Percentiles rank a stretch among this genome's conserved stretches.
These are phyloP conservation scores for Heliconius melpomene DNA, from an alignment of 1,140 invertebrate species.

Conservation along the genomic window DNA sequence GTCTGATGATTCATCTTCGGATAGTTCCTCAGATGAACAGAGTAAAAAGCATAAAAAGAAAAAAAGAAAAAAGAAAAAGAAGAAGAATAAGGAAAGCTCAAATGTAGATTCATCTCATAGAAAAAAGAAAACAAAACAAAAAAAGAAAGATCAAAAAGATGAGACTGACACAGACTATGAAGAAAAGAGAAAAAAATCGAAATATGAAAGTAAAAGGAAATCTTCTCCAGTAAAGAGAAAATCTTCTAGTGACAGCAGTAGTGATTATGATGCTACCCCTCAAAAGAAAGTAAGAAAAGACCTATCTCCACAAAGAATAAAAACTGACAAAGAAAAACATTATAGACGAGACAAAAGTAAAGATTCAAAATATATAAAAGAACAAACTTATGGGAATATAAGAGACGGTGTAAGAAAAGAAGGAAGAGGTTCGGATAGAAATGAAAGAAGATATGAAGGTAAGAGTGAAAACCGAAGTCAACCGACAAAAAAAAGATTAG, in stretches of 20 bases:
- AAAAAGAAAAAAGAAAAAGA: slow-evolving; percentile 55
- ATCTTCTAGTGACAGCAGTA: slow-evolving; percentile 22
- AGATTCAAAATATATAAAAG: slow-evolving; percentile 24
- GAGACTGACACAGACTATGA: slow-evolving; percentile 30
- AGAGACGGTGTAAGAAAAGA: not conserved
- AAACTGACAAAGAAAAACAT: slow-evolving; percentile 24
- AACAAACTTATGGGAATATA: slow-evolving; percentile 16
- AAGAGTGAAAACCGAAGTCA: slow-evolving; percentile 13
- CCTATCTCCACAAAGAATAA: slow-evolving; percentile 19
- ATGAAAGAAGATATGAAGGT: not conserved
- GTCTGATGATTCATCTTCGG: slow-evolving; percentile 68
- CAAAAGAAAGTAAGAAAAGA: slow-evolving; percentile 37
- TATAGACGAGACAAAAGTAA: slow-evolving; percentile 26
- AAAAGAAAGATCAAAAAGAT: slow-evolving; percentile 39
- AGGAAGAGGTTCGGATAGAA: not conserved
- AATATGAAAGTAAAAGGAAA: slow-evolving; percentile 19
- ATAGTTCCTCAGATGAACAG: slow-evolving; percentile 78
- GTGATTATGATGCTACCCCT: slow-evolving; percentile 25
- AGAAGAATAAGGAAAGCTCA: slow-evolving; percentile 39
- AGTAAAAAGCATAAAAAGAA: slow-evolving; percentile 78
- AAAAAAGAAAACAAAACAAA: slow-evolving; percentile 34
- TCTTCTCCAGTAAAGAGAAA: slow-evolving; percentile 30
- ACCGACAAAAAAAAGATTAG: slow-evolving; percentile 30
- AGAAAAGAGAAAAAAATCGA: slow-evolving; percentile 28
- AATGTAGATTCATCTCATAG: slow-evolving; percentile 7